Evolutionary conservation across 2,113 vertebrate species (phyloP), one percentile per base, ranked within the genome.

Genomic region (Donacobius atricapilla): DNA sequence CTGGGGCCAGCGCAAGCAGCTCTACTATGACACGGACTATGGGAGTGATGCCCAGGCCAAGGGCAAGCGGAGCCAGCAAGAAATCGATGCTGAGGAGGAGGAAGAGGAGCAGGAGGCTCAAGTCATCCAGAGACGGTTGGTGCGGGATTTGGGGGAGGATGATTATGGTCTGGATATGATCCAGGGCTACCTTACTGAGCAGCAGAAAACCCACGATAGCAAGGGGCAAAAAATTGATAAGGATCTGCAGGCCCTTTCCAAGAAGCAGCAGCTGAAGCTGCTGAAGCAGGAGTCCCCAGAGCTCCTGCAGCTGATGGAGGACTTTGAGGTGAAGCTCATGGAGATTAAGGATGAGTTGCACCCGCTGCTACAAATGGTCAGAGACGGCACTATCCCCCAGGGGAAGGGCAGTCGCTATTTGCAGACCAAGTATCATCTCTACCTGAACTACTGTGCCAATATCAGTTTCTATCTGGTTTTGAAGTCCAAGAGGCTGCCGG

Each of bases 81-180:
- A 99, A 40, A 47, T 98, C 6, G 98, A 99, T 35, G 98, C 97
- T 8, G 99, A 99, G 73, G 99, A 99, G 66, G 90, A 98, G 85
- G 99, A 99, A 69, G 99, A 99, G 79, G 99, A 99, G 84, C 98
- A 98, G 83, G 99, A 99, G 70, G 99, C 99, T 13, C 99, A 98
- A 82, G 98, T 97, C 48, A 98, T 99, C 95, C 99, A 99, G 95
- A 98, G 94, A 24, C 98, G 99, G 45, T 93, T 99, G 73, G 98
- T 98, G 39, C 98, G 97, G 45, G 97, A 97, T 89, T 95, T 99
- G 58, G 98, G 98, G 9, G 99, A 99, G 79, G 99, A 99, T 17
- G 99, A 99, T 90, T 99, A 98, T 8, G 99, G 99, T 81, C 95
- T 99, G 44, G 98, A 98, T 77, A 95, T 99, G 88, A 98, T 99